Conservation (phyloP, 2,113 vertebrate genomes). For the Notarius quadriscutis region DNA sequence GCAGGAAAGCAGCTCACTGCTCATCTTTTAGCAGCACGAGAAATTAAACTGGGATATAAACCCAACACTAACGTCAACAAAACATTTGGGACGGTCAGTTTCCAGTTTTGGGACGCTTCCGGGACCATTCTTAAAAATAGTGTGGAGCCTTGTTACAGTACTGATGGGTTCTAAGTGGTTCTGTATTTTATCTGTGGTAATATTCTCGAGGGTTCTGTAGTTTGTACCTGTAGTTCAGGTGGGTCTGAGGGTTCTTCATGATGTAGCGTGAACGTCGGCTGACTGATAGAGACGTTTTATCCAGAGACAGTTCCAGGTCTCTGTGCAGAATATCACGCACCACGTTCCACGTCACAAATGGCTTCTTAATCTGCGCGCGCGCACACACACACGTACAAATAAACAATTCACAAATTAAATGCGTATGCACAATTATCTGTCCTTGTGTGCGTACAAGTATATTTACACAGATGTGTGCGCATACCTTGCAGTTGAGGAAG, state of each 20-base stretch:
- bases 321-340: constrained; percentile 89
- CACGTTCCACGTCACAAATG: constrained; percentile 87
- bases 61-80: no score
- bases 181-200: no score
- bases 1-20: no score
- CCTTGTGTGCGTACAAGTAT: not conserved
- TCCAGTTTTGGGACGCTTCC: no score
- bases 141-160: no score
- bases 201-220: not conserved
- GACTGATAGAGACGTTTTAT: constrained; percentile 91
- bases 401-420: not conserved
- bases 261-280: constrained; percentile 88
- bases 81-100: no score
- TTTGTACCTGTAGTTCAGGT: constrained; percentile 82
- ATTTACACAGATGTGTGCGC: not conserved
- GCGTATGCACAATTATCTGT: not conserved
- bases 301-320: constrained; percentile 85
- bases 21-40: no score
- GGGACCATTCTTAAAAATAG: no score
- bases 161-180: no score
- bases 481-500: constrained; percentile 89
- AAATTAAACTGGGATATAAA: no score
- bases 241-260: constrained; percentile 89
- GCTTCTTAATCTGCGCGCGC: constrained; percentile 81
- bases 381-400: constrained; percentile 2